Conservation (phyloP, 2,113 vertebrate genomes). For the Tetraodon nigroviridis region DNA sequence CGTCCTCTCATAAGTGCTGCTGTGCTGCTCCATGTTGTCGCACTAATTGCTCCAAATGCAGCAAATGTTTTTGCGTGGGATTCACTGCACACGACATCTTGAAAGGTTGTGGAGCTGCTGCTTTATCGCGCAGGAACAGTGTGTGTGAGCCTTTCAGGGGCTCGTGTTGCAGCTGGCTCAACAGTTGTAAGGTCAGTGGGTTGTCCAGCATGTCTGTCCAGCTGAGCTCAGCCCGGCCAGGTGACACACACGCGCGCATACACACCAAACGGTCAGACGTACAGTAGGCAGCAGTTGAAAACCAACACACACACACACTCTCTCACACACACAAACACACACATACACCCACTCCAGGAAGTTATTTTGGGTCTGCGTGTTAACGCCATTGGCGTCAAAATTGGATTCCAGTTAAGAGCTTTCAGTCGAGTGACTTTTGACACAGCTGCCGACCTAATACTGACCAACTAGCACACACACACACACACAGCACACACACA, state of each 20-base stretch:
- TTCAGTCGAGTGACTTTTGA: conserved; percentile 46
- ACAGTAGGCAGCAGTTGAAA: conserved; percentile 52
- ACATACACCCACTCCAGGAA: conserved; percentile 45
- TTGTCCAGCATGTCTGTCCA: conserved; percentile 40
- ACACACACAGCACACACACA: conserved; percentile 17
- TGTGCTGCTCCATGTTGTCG: too few relatives aligned
- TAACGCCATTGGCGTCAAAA: conserved; percentile 41
- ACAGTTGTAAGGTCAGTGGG: neutral
- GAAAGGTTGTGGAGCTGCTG: too few relatives aligned
- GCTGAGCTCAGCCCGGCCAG: conserved; percentile 48
- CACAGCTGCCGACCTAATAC: conserved; percentile 55
- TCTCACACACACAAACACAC: conserved; percentile 2
- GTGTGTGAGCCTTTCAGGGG: too few relatives aligned
- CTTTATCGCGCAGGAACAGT: neutral
- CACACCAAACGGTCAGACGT: conserved; percentile 23
- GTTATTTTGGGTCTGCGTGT: conserved; percentile 70
- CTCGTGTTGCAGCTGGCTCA: too few relatives aligned
- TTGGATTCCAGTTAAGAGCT: conserved; percentile 63
- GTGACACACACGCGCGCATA: conserved; percentile 39
- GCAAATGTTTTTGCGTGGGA: too few relatives aligned
- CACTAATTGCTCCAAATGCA: too few relatives aligned
- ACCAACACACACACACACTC: conserved; percentile 39
- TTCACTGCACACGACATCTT: too few relatives aligned
- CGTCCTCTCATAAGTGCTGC: neutral
- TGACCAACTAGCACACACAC: conserved; percentile 19